phyloP scores from a whole-genome alignment of 2,888 invertebrate genomes.

The Pheosia tremula region DNA sequence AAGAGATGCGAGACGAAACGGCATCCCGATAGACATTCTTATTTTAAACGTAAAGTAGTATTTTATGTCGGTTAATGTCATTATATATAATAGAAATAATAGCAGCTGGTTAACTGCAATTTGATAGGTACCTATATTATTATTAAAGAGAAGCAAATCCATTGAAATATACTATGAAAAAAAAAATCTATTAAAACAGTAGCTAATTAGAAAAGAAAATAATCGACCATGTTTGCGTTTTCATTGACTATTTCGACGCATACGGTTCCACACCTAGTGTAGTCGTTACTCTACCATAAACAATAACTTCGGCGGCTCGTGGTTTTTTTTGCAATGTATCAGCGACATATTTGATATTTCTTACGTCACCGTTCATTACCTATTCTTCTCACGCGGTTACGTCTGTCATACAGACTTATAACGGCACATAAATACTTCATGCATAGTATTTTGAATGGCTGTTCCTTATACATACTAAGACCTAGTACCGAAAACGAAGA shows the following conservation, averaged over 20 bases:
- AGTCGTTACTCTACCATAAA: background rate
- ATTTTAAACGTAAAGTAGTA: too few species aligned
- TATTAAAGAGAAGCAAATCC: too few species aligned
- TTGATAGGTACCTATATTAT: too few species aligned
- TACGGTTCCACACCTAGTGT: background rate
- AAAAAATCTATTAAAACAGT: background rate
- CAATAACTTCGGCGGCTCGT: slow-evolving; percentile 1
- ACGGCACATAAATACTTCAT: slow-evolving; percentile 16
- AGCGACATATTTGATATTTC: slow-evolving; percentile 20
- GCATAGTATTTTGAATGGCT: background rate
- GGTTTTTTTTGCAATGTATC: background rate
- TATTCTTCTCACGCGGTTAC: slow-evolving; percentile 19
- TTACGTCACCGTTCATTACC: slow-evolving; percentile 30
- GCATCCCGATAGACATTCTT: too few species aligned
- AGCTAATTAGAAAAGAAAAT: background rate
- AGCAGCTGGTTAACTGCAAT: too few species aligned
- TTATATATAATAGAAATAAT: too few species aligned
- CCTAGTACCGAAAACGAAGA: background rate
- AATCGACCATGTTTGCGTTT: background rate
- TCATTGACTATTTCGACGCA: background rate
- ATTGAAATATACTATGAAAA: background rate
- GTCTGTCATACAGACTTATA: slow-evolving; percentile 26
- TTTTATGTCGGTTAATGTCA: too few species aligned
- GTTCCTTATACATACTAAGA: background rate
- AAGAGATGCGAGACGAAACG: too few species aligned